phyloP scores from a whole-genome alignment of 2,113 vertebrate species.

The Tachuris rubrigastra region DNA sequence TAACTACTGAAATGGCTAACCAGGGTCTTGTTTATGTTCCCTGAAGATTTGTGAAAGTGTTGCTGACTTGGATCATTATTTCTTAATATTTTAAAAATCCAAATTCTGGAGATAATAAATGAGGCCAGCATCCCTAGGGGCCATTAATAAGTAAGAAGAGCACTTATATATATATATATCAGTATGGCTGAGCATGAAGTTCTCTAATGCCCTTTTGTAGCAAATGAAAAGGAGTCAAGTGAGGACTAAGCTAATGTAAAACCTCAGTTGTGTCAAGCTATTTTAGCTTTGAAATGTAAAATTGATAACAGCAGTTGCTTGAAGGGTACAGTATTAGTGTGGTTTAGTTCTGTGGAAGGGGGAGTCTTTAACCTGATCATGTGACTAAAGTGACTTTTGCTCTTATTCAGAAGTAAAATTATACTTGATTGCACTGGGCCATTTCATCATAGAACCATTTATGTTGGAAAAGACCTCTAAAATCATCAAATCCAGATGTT shows the following conservation, averaged over 20 bases:
- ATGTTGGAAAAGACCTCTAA: neutral
- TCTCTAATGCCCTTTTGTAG: neutral
- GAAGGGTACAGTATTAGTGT: neutral
- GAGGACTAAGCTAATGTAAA: neutral
- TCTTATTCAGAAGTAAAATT: neutral
- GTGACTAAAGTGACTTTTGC: neutral
- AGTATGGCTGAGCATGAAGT: neutral
- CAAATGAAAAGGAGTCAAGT: neutral
- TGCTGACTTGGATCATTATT: neutral
- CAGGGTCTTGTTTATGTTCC: neutral
- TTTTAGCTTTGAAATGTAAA: neutral
- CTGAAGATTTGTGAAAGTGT: neutral
- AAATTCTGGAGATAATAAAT: neutral
- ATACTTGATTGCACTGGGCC: too few relatives aligned
- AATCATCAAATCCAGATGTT: neutral
- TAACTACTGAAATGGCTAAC: neutral
- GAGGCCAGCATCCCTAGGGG: neutral
- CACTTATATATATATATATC: neutral
- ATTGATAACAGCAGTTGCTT: neutral
- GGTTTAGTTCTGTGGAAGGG: neutral
- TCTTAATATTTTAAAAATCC: neutral
- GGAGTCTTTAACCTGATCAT: neutral
- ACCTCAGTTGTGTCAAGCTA: rapidly evolving
- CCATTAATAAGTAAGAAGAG: neutral
- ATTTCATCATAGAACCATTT: neutral